phyloP scores from a whole-genome alignment of 2,113 vertebrate genomes.

The Lampris megalopsis region DNA sequence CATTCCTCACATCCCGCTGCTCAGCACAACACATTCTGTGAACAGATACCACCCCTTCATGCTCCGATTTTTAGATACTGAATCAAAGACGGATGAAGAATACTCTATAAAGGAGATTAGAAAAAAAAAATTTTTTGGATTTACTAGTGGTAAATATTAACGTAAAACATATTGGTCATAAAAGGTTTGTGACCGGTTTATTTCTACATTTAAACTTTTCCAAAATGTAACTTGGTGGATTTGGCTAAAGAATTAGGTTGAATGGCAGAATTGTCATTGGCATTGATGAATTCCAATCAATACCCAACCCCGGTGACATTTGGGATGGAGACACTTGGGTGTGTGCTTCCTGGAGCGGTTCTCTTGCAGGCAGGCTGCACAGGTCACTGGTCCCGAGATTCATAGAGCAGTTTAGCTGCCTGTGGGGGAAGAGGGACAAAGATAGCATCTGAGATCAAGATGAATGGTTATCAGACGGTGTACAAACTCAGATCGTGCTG shows the following conservation, averaged over 20 bases:
- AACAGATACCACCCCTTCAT: conserved; percentile 3
- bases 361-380: background rate
- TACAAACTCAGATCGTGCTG: no score
- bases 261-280: conserved; percentile 36
- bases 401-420: conserved; percentile 76
- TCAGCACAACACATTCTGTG: background rate
- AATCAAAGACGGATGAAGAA: conserved; percentile 19
- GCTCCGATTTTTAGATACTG: conserved; percentile 16
- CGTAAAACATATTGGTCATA: conserved; percentile 44
- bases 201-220: background rate
- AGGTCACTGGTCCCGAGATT: conserved; percentile 73
- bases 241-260: conserved; percentile 11
- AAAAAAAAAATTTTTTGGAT: conserved; percentile 12
- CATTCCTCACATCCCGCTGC: background rate
- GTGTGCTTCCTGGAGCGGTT: conserved; percentile 41
- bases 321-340: conserved; percentile 61
- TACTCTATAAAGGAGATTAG: background rate
- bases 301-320: background rate
- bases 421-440: conserved; percentile 27
- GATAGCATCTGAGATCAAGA: background rate
- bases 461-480: no score
- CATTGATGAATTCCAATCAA: conserved; percentile 45
- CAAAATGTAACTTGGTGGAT: no score
- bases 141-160: conserved; percentile 42
- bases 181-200: conserved; percentile 54